Evolutionary conservation across 2,797 vertebrate species (phyloP).

Genomic region (Poeciliopsis turneri): DNA sequence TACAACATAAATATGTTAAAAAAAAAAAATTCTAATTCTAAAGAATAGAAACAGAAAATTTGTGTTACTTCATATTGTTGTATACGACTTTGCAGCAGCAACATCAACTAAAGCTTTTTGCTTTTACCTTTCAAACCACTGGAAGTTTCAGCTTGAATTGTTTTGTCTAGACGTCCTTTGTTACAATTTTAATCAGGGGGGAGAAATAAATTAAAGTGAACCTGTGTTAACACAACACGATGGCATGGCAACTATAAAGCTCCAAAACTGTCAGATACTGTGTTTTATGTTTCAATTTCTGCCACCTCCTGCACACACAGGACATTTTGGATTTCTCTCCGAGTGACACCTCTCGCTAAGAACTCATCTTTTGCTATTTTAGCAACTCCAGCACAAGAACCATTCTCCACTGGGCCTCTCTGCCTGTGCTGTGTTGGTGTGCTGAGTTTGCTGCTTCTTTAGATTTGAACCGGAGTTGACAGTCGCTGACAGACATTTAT

Average conservation of each 20-base stretch:
- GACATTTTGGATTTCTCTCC: background rate
- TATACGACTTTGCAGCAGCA: background rate
- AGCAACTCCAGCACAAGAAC: background rate
- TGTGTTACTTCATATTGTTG: background rate
- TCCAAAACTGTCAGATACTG: background rate
- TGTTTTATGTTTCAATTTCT: background rate
- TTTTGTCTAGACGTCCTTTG: background rate
- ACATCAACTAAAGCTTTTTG: background rate
- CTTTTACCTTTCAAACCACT: background rate
- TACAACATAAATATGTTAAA: background rate
- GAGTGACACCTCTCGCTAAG: background rate
- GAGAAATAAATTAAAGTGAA: background rate
- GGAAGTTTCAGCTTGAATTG: background rate
- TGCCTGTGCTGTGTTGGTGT: background rate
- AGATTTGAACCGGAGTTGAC: background rate
- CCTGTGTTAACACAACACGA: background rate
- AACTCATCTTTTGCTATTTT: background rate
- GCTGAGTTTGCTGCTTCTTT: conserved; percentile 12
- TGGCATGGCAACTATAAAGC: background rate
- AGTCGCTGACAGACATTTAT: conserved; percentile 2
- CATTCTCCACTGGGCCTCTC: background rate
- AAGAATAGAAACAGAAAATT: background rate
- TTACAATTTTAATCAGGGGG: background rate
- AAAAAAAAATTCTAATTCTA: background rate
- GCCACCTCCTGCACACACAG: background rate